Evolutionary conservation across 2,113 vertebrate species (phyloP).

Genomic region (Holacanthus passer): DNA sequence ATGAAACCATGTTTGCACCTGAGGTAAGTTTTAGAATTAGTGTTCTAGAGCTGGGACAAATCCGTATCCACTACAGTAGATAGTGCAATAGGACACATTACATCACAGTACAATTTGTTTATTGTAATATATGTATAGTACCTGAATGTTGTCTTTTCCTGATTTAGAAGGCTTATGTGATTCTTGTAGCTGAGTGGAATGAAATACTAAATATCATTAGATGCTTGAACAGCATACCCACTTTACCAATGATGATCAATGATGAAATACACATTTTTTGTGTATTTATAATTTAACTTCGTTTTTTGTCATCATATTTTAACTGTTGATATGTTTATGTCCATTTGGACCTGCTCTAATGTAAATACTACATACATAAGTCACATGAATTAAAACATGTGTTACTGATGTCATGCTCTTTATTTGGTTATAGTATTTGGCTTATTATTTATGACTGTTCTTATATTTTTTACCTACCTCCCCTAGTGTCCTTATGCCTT

Average conservation of each 20-base stretch:
- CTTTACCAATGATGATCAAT: neutral
- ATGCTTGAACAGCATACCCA: neutral
- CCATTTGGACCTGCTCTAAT: neutral
- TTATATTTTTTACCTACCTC: neutral
- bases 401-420: too few relatives aligned
- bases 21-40: conserved; percentile 86
- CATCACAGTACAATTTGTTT: neutral
- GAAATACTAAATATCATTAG: neutral
- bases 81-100: neutral
- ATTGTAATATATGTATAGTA: neutral
- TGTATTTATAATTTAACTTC: neutral
- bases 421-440: too few relatives aligned
- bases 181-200: neutral
- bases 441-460: neutral
- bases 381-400: neutral
- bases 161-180: neutral
- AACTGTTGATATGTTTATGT: neutral
- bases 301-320: neutral
- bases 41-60: neutral
- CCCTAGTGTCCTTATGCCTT: neutral
- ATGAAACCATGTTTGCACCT: conserved; percentile 97
- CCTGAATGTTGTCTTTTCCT: neutral
- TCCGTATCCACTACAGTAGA: too few relatives aligned
- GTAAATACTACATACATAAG: neutral
- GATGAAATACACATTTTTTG: neutral